Conservation (phyloP, 2,113 vertebrate species). For the Gobius niger region DNA sequence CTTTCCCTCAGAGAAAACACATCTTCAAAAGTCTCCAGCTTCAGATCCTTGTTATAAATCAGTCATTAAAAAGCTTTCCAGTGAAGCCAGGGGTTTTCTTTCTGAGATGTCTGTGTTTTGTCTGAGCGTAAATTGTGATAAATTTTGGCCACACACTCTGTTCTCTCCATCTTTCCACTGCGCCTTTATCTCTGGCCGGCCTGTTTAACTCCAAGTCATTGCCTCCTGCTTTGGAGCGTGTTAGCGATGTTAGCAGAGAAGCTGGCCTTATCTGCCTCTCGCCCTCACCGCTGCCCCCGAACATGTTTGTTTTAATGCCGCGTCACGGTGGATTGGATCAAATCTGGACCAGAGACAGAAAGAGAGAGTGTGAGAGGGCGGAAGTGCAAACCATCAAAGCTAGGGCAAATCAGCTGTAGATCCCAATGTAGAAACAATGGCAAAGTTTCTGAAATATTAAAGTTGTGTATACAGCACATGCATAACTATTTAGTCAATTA, state of each 20-base stretch:
- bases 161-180: constrained; percentile 44
- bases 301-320: constrained; percentile 58
- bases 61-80: neutral
- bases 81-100: neutral
- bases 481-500: too few species aligned
- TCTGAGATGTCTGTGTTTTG: constrained; percentile 5
- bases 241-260: constrained; percentile 40
- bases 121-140: constrained; percentile 2
- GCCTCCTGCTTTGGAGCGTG: constrained; percentile 42
- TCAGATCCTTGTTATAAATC: neutral
- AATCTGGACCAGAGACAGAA: constrained; percentile 20
- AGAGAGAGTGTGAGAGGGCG: neutral
- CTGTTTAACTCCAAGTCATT: constrained; percentile 60
- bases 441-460: too few species aligned
- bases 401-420: too few species aligned
- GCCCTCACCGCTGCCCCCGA: constrained; percentile 43
- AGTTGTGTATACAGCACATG: too few species aligned
- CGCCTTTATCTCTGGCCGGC: constrained; percentile 40
- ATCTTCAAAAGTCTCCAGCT: neutral
- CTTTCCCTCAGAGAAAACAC: neutral
- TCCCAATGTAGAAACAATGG: too few species aligned
- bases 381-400: neutral
- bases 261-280: constrained; percentile 56
- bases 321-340: constrained; percentile 30
- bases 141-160: constrained; percentile 3